These are phyloP conservation scores for Chelon labrosus DNA, from an alignment of 2,797 vertebrate genomes.

Conservation along the genomic window DNA sequence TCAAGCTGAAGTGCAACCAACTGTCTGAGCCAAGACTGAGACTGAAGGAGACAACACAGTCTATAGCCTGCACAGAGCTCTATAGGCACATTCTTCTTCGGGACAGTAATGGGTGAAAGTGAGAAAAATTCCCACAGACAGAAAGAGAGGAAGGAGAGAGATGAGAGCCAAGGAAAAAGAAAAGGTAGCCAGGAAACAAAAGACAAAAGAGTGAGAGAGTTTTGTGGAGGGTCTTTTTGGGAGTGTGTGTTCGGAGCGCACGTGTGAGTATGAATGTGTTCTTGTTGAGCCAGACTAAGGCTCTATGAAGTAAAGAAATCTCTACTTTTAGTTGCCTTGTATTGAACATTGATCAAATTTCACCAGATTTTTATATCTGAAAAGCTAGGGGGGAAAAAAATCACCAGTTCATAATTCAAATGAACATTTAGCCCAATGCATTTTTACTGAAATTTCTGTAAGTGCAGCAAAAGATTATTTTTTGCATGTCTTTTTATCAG, in stretches of 20 bases:
- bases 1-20: constrained; percentile 12
- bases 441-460: too few species aligned
- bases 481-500: too few species aligned
- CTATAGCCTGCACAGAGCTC: constrained; percentile 25
- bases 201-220: constrained; percentile 3
- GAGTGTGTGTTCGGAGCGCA: not conserved
- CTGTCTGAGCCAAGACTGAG: constrained; percentile 6
- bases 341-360: not conserved
- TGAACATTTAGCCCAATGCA: too few species aligned
- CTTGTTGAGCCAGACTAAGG: too few species aligned
- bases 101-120: constrained; percentile 7
- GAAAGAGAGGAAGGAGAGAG: not conserved
- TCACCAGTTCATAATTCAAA: too few species aligned
- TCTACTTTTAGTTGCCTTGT: not conserved
- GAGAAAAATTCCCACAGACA: constrained; percentile 1
- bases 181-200: constrained; percentile 21
- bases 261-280: not conserved
- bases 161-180: constrained; percentile 16
- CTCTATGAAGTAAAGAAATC: constrained; percentile 1
- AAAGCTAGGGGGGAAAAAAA: too few species aligned
- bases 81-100: constrained; percentile 21
- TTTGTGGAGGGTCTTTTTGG: constrained; percentile 8
- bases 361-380: not conserved
- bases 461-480: too few species aligned
- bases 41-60: not conserved